Base-by-base conservation (phyloP, 1,140 invertebrate genomes). In the Chionoecetes opilio region DNA sequence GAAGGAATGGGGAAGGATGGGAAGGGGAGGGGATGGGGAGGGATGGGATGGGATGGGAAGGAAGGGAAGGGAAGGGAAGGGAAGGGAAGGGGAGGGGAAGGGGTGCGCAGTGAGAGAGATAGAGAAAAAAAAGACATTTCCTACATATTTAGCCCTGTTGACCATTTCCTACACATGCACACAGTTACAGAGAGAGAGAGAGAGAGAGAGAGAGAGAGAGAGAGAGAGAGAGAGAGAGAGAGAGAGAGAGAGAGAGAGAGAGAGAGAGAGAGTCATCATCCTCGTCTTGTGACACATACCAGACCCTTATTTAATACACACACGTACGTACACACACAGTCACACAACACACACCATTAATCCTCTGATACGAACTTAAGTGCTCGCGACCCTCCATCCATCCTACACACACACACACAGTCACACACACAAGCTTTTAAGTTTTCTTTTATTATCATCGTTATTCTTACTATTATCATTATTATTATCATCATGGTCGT, bases 191-290 rank as follows among this genome's bases (percentile, higher is more conserved):
- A 75, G 63, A 75, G 63, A 75, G 63, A 75, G 63, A 75, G 63
- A 75, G 63, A 75, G 63, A 75, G 63, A 75, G 63, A 26, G n/a
- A 75, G 63, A 75, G 63, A 75, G 63, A 75, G 63, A 75, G 63
- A 75, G 63, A 75, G 63, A 26, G n/a, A 75, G 63, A 75, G 63
- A 75, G 63, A 75, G 53, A 63, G 53, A 63, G 53, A 63, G 53
- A 9, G 21, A 63, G 53, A 63, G 53, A 63, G 53, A 63, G 53
- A 63, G 53, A 63, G 53, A 63, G 53, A 9, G 21, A 63, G 63
- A 75, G 63, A 75, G 63, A 75, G 63, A 75, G 63, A 75, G 63
- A 75, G 63, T 53, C 46, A 53, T 75, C 63, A 75, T 75, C 63
- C 6, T 75, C 21, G 21, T 75, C 63, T 75, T 75, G 5, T 75